Conservation (phyloP, 2,888 invertebrate genomes). For the Drosophila paranaensis region DNA sequence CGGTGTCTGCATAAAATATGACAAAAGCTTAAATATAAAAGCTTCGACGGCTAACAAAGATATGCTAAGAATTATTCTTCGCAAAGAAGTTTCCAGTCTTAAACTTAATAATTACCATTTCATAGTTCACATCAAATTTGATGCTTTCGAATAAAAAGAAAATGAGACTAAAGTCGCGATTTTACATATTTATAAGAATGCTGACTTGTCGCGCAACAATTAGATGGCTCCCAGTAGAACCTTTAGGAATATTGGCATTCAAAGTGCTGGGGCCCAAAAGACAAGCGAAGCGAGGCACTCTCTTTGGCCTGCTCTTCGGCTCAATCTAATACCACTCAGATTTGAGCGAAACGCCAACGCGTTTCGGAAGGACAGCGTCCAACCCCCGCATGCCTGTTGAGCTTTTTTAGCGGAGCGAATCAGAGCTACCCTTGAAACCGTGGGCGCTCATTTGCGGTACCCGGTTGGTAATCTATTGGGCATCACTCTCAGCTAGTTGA, state of each 20-base stretch:
- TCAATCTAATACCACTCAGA: background rate
- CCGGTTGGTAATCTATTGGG: slow-evolving; percentile 66
- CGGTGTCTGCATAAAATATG: background rate
- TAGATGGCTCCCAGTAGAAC: slow-evolving; percentile 12
- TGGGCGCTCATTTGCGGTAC: slow-evolving; percentile 61
- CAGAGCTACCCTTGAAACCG: slow-evolving; percentile 56
- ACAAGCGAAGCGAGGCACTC: slow-evolving; percentile 20
- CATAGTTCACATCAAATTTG: background rate
- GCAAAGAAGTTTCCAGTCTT: too few species aligned
- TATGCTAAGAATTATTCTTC: background rate
- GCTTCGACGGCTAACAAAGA: background rate
- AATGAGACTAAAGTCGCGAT: background rate
- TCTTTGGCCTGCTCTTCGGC: background rate
- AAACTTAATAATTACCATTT: background rate
- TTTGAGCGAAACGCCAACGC: slow-evolving; percentile 53
- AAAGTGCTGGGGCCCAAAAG: slow-evolving; percentile 5
- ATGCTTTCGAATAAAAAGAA: too few species aligned
- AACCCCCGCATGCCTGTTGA: slow-evolving; percentile 20
- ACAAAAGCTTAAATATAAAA: background rate
- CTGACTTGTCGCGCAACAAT: background rate
- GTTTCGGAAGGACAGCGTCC: slow-evolving; percentile 21
- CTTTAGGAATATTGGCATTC: slow-evolving; percentile 14
- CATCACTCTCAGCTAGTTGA: slow-evolving; percentile 18
- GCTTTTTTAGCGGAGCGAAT: slow-evolving; percentile 59
- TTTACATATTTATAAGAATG: background rate